Evolutionary conservation across 2,797 vertebrate species (phyloP).

Genomic region (Cossypha heuglini): DNA sequence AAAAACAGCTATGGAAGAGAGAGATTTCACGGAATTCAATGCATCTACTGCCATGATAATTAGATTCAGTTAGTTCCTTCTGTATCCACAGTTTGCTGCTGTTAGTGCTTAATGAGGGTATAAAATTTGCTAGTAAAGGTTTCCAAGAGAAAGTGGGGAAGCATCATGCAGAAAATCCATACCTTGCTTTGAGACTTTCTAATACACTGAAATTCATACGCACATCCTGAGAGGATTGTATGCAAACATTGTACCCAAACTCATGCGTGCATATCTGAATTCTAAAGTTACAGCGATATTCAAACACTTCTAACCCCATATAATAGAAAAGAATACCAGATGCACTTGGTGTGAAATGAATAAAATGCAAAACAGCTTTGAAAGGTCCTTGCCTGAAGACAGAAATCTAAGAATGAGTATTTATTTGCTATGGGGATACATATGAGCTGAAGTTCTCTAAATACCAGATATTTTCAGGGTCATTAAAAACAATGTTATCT

Average conservation of each 20-base stretch:
- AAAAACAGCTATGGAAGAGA: background rate
- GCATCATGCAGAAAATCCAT: background rate
- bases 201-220: background rate
- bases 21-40: background rate
- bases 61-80: background rate
- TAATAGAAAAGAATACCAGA: conserved; percentile 57
- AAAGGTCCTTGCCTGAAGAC: conserved; percentile 48
- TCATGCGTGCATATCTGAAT: conserved; percentile 30
- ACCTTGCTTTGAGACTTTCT: background rate
- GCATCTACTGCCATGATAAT: background rate
- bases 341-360: conserved; percentile 63
- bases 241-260: background rate
- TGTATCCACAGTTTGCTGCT: background rate
- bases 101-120: background rate
- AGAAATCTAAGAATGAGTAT: conserved; percentile 27
- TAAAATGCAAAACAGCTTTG: conserved; percentile 59
- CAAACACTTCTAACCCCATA: conserved; percentile 45
- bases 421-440: background rate
- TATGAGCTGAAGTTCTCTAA: conserved; percentile 7
- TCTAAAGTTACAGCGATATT: conserved; percentile 17
- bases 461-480: background rate
- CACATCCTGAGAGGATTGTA: background rate
- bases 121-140: background rate
- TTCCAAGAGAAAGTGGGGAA: background rate
- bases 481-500: background rate